These are phyloP conservation scores for Nixonia krombeini DNA, from an alignment of 1,140 invertebrate genomes.

Conservation along the genomic window DNA sequence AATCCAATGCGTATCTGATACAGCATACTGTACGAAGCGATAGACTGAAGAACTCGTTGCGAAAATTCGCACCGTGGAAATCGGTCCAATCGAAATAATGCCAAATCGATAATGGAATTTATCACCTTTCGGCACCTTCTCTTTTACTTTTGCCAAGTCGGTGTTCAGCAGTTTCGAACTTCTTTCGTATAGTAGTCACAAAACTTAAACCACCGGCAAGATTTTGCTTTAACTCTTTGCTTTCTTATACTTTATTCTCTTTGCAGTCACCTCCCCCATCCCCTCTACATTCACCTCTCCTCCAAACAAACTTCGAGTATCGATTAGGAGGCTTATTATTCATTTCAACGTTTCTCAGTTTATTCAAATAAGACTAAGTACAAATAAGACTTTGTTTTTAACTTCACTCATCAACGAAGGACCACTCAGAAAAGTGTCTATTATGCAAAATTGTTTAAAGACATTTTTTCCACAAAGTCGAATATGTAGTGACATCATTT, in stretches of 20 bases:
- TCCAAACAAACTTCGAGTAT: constrained; percentile 10
- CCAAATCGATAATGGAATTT: constrained; percentile 34
- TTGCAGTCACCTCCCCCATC: not conserved
- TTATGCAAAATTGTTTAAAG: no score
- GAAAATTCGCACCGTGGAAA: constrained; percentile 32
- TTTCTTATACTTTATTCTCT: constrained; percentile 3
- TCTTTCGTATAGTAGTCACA: constrained; percentile 9
- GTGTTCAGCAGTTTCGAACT: constrained; percentile 27
- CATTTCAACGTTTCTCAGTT: not conserved
- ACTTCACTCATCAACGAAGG: no score
- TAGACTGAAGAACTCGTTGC: constrained; percentile 19
- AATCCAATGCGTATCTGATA: constrained; percentile 26
- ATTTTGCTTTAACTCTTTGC: not conserved
- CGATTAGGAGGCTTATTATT: not conserved
- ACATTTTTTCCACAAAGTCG: no score
- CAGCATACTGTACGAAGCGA: not conserved
- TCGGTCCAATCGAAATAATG: no score
- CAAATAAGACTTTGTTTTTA: no score
- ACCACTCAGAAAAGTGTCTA: no score
- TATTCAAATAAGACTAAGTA: constrained; percentile 8
- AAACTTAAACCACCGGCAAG: constrained; percentile 27
- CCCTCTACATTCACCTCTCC: not conserved
- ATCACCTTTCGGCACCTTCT: constrained; percentile 29
- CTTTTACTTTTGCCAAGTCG: constrained; percentile 8
- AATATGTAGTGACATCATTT: no score